These are phyloP conservation scores for Tetranychus truncatus DNA, from an alignment of 2,888 invertebrate genomes.

Conservation along the genomic window DNA sequence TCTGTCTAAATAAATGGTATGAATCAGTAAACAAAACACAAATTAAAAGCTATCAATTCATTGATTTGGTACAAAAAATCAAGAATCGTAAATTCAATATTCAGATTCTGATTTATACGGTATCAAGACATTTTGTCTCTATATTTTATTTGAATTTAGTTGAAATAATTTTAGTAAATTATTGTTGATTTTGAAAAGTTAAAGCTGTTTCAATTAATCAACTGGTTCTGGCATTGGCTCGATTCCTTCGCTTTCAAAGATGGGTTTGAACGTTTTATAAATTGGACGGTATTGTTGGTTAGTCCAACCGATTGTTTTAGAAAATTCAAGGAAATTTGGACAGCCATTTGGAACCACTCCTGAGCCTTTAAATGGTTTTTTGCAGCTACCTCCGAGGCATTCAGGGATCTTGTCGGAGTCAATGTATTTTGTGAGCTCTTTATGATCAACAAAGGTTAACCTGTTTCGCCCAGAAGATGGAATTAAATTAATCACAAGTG, in stretches of 20 bases:
- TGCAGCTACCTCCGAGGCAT: constrained; percentile 21
- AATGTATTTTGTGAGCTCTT: constrained; percentile 18
- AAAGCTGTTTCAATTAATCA: not conserved
- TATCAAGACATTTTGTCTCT: no score
- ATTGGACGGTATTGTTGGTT: not conserved
- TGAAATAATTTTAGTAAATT: no score
- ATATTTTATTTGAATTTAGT: no score
- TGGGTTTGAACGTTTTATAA: not conserved
- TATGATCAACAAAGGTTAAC: constrained; percentile 16
- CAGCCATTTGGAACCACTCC: constrained; percentile 6
- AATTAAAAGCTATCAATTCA: no score
- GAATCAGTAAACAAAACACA: no score
- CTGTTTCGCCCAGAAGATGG: constrained; percentile 13
- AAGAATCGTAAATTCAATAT: no score
- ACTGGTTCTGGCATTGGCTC: not conserved
- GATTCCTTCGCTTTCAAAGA: not conserved
- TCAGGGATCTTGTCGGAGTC: constrained; percentile 19
- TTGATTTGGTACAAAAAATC: no score
- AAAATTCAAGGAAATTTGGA: constrained; percentile 8
- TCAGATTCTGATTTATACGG: no score
- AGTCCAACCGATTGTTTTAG: not conserved
- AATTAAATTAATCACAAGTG: constrained; percentile 16
- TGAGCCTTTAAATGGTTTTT: not conserved
- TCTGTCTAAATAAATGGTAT: no score
- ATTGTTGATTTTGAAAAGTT: no score